phyloP scores from a whole-genome alignment of 2,113 vertebrate species.

The Oostethus manadensis region DNA sequence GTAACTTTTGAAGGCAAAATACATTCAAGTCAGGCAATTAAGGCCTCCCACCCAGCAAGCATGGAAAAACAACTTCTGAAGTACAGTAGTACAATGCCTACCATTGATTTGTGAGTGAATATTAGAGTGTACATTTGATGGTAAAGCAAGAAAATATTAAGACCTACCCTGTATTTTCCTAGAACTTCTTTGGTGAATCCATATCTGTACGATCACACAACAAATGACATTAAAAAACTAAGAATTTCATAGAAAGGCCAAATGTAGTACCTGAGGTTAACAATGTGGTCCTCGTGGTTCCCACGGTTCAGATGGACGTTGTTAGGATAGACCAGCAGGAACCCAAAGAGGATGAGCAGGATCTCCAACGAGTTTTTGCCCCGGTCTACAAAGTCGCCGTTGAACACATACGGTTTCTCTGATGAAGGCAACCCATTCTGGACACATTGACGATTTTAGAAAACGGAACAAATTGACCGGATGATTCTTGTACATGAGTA shows the following conservation, averaged over 20 bases:
- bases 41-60: no score
- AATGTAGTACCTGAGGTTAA: conserved; percentile 80
- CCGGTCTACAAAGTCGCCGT: conserved; percentile 90
- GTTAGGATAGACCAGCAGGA: conserved; percentile 87
- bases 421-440: conserved; percentile 90
- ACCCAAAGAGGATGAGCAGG: conserved; percentile 84
- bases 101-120: not conserved
- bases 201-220: conserved; percentile 72
- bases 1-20: no score
- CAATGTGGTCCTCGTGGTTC: conserved; percentile 89
- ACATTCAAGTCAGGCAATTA: no score
- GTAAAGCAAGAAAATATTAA: conserved; percentile 6
- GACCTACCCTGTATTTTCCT: conserved; percentile 83
- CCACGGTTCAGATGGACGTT: conserved; percentile 87
- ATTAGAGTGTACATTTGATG: not conserved
- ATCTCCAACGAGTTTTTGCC: conserved; percentile 88
- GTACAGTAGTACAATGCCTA: not conserved
- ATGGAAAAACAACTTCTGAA: not conserved
- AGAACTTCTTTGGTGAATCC: conserved; percentile 90
- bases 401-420: conserved; percentile 87
- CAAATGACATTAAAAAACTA: not conserved
- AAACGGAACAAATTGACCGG: not conserved
- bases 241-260: not conserved
- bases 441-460: not conserved
- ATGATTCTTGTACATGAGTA: conserved; percentile 36